phyloP scores from a whole-genome alignment of 2,797 vertebrate genomes.

The Gorsachius magnificus region DNA sequence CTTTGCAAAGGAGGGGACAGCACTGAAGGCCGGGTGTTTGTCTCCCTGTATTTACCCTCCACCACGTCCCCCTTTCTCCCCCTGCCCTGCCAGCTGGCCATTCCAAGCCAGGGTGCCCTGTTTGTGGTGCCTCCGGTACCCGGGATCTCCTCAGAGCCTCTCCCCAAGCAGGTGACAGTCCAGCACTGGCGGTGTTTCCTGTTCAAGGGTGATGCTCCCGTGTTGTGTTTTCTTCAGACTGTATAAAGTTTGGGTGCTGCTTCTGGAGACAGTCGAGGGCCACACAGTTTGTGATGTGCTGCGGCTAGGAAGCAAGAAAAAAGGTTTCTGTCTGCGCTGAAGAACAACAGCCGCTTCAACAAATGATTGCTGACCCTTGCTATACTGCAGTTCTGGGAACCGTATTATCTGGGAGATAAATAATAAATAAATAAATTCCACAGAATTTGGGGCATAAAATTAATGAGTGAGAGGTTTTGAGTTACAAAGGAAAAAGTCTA shows the following conservation, averaged over 20 bases:
- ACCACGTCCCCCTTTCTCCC: neutral
- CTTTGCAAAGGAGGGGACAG: neutral
- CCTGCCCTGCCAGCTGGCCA: fast-evolving
- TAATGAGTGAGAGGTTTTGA: neutral
- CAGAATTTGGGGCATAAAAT: neutral
- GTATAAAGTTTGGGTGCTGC: neutral
- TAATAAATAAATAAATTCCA: neutral
- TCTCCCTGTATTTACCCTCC: neutral
- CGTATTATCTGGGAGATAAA: neutral
- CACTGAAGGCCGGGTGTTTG: fast-evolving
- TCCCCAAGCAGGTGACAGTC: neutral
- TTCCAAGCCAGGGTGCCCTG: neutral
- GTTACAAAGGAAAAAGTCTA: neutral
- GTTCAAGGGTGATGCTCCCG: neutral
- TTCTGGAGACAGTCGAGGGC: neutral
- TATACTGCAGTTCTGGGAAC: neutral
- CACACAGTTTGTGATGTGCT: neutral
- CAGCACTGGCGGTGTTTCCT: neutral
- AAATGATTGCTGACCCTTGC: neutral
- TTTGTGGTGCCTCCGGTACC: fast-evolving
- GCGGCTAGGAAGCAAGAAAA: neutral
- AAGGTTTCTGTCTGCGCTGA: neutral
- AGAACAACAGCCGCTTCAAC: neutral
- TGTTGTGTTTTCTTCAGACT: fast-evolving
- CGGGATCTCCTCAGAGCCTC: neutral